These are phyloP conservation scores for Eilema sororculum DNA, from an alignment of 2,888 invertebrate species.

Conservation along the genomic window DNA sequence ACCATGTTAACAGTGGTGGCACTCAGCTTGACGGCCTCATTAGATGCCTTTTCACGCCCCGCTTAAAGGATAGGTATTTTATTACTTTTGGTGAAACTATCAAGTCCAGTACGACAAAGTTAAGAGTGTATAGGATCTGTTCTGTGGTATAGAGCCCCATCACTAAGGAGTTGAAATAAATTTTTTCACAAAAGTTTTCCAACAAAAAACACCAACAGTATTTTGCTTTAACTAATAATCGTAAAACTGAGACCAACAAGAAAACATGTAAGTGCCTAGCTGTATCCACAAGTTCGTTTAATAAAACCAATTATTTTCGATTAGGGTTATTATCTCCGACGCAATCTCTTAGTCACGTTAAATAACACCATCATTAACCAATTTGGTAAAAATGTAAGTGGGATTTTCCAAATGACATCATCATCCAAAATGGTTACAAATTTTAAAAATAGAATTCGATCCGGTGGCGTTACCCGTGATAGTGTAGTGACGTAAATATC, in stretches of 20 bases:
- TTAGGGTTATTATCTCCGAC: neutral
- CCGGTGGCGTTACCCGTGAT: neutral
- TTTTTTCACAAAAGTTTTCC: no score
- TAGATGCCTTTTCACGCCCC: no score
- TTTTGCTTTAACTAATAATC: neutral
- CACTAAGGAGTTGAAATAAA: no score
- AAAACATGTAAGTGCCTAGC: neutral
- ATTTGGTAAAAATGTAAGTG: neutral
- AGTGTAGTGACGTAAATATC: constrained; percentile 50
- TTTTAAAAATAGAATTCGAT: neutral
- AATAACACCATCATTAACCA: neutral
- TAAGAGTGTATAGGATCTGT: no score
- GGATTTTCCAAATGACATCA: neutral
- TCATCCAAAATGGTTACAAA: neutral
- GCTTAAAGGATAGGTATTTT: no score
- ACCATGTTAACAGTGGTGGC: no score
- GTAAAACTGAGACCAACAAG: neutral
- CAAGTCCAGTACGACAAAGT: neutral
- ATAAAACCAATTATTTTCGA: neutral
- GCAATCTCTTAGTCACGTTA: neutral
- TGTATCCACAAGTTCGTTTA: neutral
- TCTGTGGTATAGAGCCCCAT: no score
- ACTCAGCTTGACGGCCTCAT: no score
- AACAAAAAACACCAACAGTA: neutral
- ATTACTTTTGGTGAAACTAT: neutral